Evolutionary conservation across 1,140 invertebrate genomes (phyloP).

Genomic region (Luehdorfia chinensis): DNA sequence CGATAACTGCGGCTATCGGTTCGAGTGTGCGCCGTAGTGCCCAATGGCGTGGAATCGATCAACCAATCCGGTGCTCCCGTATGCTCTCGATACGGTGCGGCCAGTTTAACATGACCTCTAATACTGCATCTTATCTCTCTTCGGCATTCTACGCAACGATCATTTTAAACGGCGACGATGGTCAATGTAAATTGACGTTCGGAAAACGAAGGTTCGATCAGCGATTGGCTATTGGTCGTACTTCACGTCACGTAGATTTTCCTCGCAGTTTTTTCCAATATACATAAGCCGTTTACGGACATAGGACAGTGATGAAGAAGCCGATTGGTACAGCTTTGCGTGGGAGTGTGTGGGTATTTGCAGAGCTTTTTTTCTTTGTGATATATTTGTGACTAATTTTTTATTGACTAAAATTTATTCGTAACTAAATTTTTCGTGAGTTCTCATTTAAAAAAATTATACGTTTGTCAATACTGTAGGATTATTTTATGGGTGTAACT

Average conservation of each 20-base stretch:
- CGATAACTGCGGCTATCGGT: slow-evolving; percentile 50
- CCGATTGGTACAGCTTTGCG: slow-evolving; percentile 27
- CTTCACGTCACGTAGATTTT: slow-evolving; percentile 68
- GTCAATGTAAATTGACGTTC: slow-evolving; percentile 35
- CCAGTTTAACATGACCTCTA: slow-evolving; percentile 35
- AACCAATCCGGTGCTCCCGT: slow-evolving; percentile 47
- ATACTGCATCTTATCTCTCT: slow-evolving; percentile 7
- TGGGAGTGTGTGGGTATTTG: neutral
- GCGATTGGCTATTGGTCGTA: slow-evolving; percentile 57
- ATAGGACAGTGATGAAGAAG: slow-evolving; percentile 15
- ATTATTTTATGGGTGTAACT: too few species aligned
- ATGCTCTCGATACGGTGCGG: slow-evolving; percentile 46
- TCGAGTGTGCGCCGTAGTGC: slow-evolving; percentile 53
- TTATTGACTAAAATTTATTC: too few species aligned
- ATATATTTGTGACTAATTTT: too few species aligned
- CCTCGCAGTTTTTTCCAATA: slow-evolving; percentile 48
- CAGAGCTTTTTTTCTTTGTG: too few species aligned
- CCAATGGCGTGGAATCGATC: slow-evolving; percentile 71
- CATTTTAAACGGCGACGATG: slow-evolving; percentile 9
- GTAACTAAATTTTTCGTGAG: too few species aligned
- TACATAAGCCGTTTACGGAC: slow-evolving; percentile 35
- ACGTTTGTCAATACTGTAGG: too few species aligned
- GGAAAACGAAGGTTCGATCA: slow-evolving; percentile 58
- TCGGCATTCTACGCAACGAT: slow-evolving; percentile 7
- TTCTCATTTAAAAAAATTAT: too few species aligned